These are phyloP conservation scores for Drosophila prolongata DNA, from an alignment of 2,888 invertebrate species.

Conservation along the genomic window DNA sequence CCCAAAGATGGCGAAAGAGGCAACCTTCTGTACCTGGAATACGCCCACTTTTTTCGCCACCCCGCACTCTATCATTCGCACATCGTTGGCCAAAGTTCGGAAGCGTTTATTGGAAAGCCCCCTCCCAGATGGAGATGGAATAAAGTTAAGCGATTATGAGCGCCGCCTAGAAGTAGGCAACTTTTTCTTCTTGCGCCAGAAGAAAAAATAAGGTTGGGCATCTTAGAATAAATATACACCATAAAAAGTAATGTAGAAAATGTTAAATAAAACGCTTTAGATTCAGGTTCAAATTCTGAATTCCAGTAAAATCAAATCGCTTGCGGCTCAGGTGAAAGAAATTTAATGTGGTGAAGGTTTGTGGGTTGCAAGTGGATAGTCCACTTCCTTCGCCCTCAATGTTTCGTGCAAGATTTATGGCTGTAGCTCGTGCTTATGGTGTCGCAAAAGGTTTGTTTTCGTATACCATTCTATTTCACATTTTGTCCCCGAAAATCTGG, in stretches of 20 bases:
- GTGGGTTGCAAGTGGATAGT: conserved; percentile 5
- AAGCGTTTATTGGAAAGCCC: conserved; percentile 64
- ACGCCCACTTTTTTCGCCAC: conserved; percentile 18
- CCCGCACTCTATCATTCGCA: conserved; percentile 74
- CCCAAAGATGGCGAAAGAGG: conserved; percentile 28
- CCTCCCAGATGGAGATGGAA: conserved; percentile 19
- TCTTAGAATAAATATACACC: conserved; percentile 57
- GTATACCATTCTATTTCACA: conserved; percentile 32
- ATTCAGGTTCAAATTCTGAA: conserved; percentile 9
- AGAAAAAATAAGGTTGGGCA: not conserved
- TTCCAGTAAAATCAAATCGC: conserved; percentile 7
- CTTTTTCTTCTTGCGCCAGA: conserved; percentile 17
- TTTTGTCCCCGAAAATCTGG: conserved; percentile 57
- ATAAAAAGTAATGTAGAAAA: conserved; percentile 50
- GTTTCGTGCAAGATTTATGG: conserved; percentile 40
- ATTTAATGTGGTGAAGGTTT: conserved; percentile 8
- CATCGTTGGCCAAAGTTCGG: conserved; percentile 70
- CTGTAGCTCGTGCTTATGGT: conserved; percentile 31
- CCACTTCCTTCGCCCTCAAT: conserved; percentile 15
- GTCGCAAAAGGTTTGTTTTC: conserved; percentile 37
- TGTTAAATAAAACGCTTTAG: conserved; percentile 44
- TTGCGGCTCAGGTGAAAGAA: conserved; percentile 14
- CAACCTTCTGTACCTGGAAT: conserved; percentile 26
- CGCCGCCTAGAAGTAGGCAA: conserved; percentile 65
- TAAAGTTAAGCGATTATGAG: conserved; percentile 53